Evolutionary conservation across 2,888 invertebrate genomes (phyloP), one percentile per base, ranked within the genome.

Genomic region (Nephrocerus scutellatus): DNA sequence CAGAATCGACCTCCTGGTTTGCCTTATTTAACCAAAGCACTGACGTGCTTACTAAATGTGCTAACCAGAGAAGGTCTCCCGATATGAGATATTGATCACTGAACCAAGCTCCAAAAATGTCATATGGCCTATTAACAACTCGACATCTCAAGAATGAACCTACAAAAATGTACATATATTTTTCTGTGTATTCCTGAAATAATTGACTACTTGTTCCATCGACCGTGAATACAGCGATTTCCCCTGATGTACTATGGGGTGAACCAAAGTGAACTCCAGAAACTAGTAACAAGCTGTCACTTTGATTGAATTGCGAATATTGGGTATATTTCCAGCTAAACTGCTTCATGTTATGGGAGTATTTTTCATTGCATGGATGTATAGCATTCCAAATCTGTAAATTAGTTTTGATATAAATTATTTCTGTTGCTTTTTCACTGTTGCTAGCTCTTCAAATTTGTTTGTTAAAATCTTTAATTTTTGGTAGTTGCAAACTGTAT

Each of bases 101-200:
- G 59, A 83, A 87, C 88, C 88, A 89, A n/a, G 86, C 82, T 7
- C 89, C 88, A 68, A 88, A 88, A 48, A 88, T 82, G 62, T 89
- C 88, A 55, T 87, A 88, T 0, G 89, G 88, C 53, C 84, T 84
- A 68, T 87, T 88, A 31, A 79, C 75, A 6, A 87, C 82, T 33
- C 84, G 71, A 54, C 84, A 83, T 51, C 82, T 78, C 22, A 82
- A 71, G 48, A 76, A 72, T 54, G 85, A 84, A 36, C 76, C 6
- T 22, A 2, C 25, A n/a, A 16, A 8, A 10, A 7, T 25, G 13
- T 5, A 10, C 3, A 2, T 4, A 9, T 18, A 21, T 26, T 29
- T 20, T 31, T 23, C 30, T 12, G 30, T 15, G 13, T 7, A 15
- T 26, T 16, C 24, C 12, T 16, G 8, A 29, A 41, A 43, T 41